Evolutionary conservation across 2,797 vertebrate species (phyloP).

Genomic region (Premnoplex brunnescens): DNA sequence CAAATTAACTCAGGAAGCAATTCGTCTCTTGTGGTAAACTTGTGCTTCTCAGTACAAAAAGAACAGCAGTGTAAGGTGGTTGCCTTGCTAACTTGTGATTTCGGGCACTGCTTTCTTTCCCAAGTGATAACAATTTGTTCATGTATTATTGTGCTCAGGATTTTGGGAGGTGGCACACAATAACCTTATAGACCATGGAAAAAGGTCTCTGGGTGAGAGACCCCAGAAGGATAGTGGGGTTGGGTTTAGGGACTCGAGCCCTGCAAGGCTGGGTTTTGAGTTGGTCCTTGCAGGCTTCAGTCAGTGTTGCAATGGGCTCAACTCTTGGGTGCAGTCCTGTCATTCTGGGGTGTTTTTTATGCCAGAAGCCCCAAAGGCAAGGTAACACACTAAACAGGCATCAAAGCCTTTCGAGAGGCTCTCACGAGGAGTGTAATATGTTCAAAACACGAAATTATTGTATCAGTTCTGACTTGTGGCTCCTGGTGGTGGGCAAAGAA

Average conservation of each 20-base stretch:
- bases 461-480: background rate
- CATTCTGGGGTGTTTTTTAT: background rate
- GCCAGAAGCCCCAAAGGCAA: background rate
- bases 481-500: background rate
- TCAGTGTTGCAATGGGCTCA: background rate
- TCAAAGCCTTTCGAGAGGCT: background rate
- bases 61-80: background rate
- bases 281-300: background rate
- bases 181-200: background rate
- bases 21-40: background rate
- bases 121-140: background rate
- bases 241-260: background rate
- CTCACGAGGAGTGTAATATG: background rate
- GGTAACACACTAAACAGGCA: background rate
- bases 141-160: rapidly evolving
- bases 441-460: background rate
- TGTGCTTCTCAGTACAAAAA: background rate
- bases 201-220: background rate
- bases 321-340: background rate
- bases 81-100: background rate
- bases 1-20: background rate
- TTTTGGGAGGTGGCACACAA: background rate
- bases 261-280: background rate
- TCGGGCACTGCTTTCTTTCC: background rate
- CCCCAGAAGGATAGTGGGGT: background rate